Conservation (phyloP, 1,140 invertebrate genomes). For the Penaeus indicus region DNA sequence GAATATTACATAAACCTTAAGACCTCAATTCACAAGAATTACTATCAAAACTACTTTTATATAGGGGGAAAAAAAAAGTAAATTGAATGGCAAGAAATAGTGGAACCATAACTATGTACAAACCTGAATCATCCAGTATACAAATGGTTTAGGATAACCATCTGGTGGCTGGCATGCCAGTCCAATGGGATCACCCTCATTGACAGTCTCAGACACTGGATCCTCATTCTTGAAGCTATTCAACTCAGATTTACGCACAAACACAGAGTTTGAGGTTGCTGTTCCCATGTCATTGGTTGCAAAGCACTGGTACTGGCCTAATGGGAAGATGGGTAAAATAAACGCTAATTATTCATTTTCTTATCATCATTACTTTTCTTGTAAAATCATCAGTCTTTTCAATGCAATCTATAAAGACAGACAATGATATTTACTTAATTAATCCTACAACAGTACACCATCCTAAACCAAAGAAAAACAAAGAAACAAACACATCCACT, state of each 20-base stretch:
- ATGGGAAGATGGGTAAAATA: constrained; percentile 43
- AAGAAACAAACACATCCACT: background rate
- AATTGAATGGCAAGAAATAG: background rate
- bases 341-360: background rate
- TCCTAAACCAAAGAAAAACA: too few species aligned
- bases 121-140: constrained; percentile 91
- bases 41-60: background rate
- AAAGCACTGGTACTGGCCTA: constrained; percentile 95
- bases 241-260: constrained; percentile 93
- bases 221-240: constrained; percentile 89
- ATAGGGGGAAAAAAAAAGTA: background rate
- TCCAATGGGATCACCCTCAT: constrained; percentile 89
- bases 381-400: background rate
- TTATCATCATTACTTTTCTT: background rate
- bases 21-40: background rate
- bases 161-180: constrained; percentile 90
- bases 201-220: constrained; percentile 76
- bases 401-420: too few species aligned
- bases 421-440: too few species aligned
- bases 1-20: constrained; percentile 29
- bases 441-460: too few species aligned
- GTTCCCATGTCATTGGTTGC: constrained; percentile 95
- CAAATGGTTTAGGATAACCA: constrained; percentile 93
- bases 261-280: constrained; percentile 94
- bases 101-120: constrained; percentile 3